These are phyloP conservation scores for Anthopleura sola DNA, from an alignment of 64 coral and sea anemone species.

Conservation along the genomic window DNA sequence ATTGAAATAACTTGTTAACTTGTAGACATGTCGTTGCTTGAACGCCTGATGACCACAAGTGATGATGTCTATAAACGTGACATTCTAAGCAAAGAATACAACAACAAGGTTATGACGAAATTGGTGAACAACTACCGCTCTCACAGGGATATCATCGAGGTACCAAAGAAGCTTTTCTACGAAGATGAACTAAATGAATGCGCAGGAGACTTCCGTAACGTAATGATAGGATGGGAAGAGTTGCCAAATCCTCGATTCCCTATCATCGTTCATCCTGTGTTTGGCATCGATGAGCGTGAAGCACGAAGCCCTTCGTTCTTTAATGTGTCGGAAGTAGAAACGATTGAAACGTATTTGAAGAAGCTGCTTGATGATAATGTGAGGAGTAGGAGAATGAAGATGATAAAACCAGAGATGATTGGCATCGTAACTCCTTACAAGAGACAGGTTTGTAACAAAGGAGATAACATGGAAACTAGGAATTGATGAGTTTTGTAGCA, in stretches of 20 bases:
- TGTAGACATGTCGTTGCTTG: conserved; percentile 50
- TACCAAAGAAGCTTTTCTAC: conserved; percentile 71
- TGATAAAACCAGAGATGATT: conserved; percentile 66
- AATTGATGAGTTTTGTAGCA: too few relatives aligned
- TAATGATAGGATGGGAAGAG: conserved; percentile 70
- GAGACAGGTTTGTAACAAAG: conserved; percentile 46
- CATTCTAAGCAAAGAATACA: conserved; percentile 33
- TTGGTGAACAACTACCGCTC: conserved; percentile 74
- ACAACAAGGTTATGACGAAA: conserved; percentile 57
- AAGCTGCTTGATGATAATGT: conserved; percentile 62
- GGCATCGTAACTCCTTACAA: conserved; percentile 77
- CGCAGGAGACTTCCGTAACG: conserved; percentile 58
- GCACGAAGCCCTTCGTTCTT: conserved; percentile 48
- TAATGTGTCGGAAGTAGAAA: conserved; percentile 58
- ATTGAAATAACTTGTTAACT: too few relatives aligned
- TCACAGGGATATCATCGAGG: conserved; percentile 61
- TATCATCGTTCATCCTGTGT: conserved; percentile 74
- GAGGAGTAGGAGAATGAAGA: conserved; percentile 44
- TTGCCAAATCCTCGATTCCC: conserved; percentile 62
- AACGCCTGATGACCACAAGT: conserved; percentile 64
- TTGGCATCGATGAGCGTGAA: conserved; percentile 63
- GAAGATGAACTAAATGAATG: conserved; percentile 74
- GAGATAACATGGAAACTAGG: too few relatives aligned
- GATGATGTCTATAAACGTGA: conserved; percentile 35
- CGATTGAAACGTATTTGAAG: conserved; percentile 69